Percentiles rank a stretch among this genome's conserved stretches.
phyloP scores from a whole-genome alignment of 2,113 vertebrate genomes.

The Oreochromis niloticus region DNA sequence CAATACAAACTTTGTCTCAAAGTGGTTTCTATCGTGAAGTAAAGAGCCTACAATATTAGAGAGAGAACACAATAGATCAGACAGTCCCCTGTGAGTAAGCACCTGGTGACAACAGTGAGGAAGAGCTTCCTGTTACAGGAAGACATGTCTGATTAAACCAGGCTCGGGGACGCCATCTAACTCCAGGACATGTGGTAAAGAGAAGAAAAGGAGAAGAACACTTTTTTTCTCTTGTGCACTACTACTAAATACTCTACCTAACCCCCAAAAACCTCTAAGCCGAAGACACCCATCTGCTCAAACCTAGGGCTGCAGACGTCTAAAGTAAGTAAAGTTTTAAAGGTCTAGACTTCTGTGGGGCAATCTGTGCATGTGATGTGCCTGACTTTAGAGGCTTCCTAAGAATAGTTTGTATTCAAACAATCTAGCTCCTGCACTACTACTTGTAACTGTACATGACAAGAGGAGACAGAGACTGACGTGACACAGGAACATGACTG shows the following conservation, averaged over 20 bases:
- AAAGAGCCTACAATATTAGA: not conserved
- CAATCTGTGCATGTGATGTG: not conserved
- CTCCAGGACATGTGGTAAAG: not conserved
- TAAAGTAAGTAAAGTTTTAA: not conserved
- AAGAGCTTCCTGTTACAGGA: not conserved
- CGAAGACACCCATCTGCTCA: slow-evolving; percentile 21
- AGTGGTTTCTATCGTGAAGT: not conserved
- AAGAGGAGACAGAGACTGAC: not conserved
- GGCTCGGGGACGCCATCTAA: not conserved
- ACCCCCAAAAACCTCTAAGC: not conserved
- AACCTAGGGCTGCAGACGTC: not conserved
- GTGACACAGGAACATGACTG: not conserved
- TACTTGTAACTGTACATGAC: not conserved
- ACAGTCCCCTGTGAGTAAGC: not conserved
- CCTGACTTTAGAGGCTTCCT: not conserved
- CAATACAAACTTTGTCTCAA: not conserved
- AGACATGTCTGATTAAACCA: not conserved
- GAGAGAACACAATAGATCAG: not conserved
- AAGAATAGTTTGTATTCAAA: not conserved
- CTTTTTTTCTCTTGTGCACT: not conserved
- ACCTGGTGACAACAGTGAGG: not conserved
- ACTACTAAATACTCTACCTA: not conserved
- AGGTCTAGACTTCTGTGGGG: not conserved
- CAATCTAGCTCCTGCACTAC: not conserved
- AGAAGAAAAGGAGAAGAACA: not conserved